Base-by-base conservation (phyloP, 2,888 invertebrate genomes). In the Ctenicera cuprea region DNA sequence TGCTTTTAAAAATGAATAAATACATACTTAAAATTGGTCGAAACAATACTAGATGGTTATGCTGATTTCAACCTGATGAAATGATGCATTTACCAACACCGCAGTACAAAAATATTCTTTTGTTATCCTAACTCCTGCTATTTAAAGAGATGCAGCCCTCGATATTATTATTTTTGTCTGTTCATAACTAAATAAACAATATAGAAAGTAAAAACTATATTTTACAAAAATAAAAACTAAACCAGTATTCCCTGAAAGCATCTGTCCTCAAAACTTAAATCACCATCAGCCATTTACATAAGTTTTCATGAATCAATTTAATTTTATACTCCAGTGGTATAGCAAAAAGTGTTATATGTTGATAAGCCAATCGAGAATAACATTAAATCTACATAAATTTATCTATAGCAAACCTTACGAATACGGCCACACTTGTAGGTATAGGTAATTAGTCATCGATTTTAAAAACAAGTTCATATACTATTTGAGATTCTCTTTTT, bases 31-130 rank as follows among this genome's bases (percentile, higher is more conserved):
- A 57, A 59, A 38, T 59, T 59, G 59, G 59, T 59, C 38, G 3
- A 1, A 41, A 26, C 41, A 41, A 63, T 33, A 65, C 26, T 38
- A 30, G 5, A 64, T 14, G 65, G 54, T 71, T 68, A 70, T 66
- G 74, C 75, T 74, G 75, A 76, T 74, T 74, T 75, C 68, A 63
- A 63, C 63, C 52, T 30, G 37, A 72, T 18, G 41, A 59, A 69
- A 59, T 63, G 41, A 66, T 59, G 54, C 73, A 62, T 43, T 77
- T 61, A 78, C 78, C 78, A 74, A 78, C 78, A 78, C 77, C 79
- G 43, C 59, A 74, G 76, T 77, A 79, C 74, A 79, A 78, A 79
- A 78, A 78, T 77, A 78, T 66, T 71, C 69, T 73, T 73, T 76
- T 54, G 73, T 71, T 73, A 76, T 50, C 26, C 64, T 73, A 73